These are phyloP conservation scores for Perognathus longimembris DNA, from an alignment of 2,113 vertebrate species.

Conservation along the genomic window DNA sequence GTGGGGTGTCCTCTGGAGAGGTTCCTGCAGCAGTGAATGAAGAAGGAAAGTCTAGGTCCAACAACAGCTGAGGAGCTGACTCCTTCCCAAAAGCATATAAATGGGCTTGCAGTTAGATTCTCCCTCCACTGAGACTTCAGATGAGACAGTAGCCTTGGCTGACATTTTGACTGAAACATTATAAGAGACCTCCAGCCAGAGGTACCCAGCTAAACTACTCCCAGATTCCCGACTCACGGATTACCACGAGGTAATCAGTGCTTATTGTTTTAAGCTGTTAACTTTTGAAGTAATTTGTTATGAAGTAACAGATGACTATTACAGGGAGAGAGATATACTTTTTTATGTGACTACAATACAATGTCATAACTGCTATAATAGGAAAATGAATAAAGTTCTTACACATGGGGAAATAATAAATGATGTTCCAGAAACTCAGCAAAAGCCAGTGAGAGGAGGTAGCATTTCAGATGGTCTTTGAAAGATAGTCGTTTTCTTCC, in stretches of 20 bases:
- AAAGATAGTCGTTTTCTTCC: not conserved
- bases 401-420: not conserved
- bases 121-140: not conserved
- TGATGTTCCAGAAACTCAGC: not conserved
- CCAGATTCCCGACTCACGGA: not conserved
- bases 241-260: not conserved
- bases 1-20: not conserved
- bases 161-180: not conserved
- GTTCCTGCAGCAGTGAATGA: not conserved
- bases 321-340: not conserved
- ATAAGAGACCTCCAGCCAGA: not conserved
- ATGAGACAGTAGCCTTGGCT: not conserved
- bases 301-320: not conserved
- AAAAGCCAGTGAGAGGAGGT: not conserved
- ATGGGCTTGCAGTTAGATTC: not conserved
- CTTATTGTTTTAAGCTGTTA: conserved; percentile 36
- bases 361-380: not conserved
- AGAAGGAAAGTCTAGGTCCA: not conserved
- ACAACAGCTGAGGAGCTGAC: not conserved
- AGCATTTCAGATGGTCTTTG: not conserved
- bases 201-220: not conserved
- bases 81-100: not conserved
- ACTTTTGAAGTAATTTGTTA: conserved; percentile 16
- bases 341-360: not conserved
- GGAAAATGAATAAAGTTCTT: conserved; percentile 12